Evolutionary conservation across 2,797 vertebrate species (phyloP).

Genomic region (Hipposideros larvatus): DNA sequence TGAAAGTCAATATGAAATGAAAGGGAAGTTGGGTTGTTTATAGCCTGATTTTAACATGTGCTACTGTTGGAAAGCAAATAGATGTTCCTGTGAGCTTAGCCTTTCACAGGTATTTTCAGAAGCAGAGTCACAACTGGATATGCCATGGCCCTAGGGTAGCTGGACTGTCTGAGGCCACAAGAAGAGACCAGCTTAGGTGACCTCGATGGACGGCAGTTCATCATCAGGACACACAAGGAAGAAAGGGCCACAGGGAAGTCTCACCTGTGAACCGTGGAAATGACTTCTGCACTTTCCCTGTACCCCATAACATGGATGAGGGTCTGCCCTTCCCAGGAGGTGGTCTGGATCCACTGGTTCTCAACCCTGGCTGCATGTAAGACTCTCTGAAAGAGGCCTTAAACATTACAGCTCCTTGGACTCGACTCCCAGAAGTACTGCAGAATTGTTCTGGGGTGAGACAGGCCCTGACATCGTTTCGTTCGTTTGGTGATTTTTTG

Average conservation of each 20-base stretch:
- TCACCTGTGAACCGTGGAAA: background rate
- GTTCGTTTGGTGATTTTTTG: background rate
- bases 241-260: background rate
- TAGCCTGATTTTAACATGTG: constrained; percentile 55
- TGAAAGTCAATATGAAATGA: constrained; percentile 71
- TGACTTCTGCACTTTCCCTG: background rate
- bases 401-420: background rate
- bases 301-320: fast-evolving
- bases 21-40: constrained; percentile 60
- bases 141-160: background rate
- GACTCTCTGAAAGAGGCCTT: background rate
- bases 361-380: background rate
- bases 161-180: background rate
- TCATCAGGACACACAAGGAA: background rate
- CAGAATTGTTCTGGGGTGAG: background rate
- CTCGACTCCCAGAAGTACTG: background rate
- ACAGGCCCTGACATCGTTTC: background rate
- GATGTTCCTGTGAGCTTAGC: background rate
- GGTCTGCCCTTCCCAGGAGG: background rate
- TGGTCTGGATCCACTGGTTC: background rate
- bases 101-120: background rate
- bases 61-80: constrained; percentile 64
- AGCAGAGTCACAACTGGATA: background rate
- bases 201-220: background rate
- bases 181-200: background rate